A percentile compares a stretch with the other conserved stretches of the same genome.
phyloP scores from a whole-genome alignment of 2,113 vertebrate species.

The Morphnarchus princeps region DNA sequence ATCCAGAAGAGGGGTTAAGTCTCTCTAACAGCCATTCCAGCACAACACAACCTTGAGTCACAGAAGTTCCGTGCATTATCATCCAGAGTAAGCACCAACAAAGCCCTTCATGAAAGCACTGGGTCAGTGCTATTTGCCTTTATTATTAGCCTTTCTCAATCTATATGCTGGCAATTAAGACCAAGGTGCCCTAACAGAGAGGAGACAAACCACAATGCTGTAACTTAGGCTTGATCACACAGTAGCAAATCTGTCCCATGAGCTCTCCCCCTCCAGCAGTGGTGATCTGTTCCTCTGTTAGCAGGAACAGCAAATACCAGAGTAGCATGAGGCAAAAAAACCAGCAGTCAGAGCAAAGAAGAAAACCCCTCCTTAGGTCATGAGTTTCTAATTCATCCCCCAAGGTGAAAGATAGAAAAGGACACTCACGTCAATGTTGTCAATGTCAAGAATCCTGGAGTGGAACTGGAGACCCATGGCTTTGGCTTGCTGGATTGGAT shows the following conservation, averaged over 20 bases:
- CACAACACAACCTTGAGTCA: not conserved
- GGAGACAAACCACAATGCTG: not conserved
- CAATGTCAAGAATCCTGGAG: conserved; percentile 91
- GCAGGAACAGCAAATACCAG: not conserved
- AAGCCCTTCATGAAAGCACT: not conserved
- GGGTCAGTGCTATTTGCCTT: not conserved
- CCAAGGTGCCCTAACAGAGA: not conserved
- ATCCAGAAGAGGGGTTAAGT: not conserved
- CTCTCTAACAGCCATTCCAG: not conserved
- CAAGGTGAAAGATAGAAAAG: not conserved
- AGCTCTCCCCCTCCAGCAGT: not conserved
- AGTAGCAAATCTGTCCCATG: accelerated
- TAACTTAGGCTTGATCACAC: not conserved
- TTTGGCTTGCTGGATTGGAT: conserved; percentile 91
- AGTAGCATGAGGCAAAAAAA: not conserved
- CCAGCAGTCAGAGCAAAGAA: not conserved
- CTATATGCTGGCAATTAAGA: not conserved
- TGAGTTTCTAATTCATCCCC: not conserved
- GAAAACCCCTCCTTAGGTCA: accelerated
- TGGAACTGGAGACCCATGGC: conserved; percentile 90
- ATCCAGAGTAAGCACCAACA: not conserved
- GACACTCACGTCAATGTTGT: conserved; percentile 91
- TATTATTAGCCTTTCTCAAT: not conserved
- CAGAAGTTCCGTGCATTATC: not conserved
- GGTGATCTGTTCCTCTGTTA: not conserved